Evolutionary conservation across 2,797 vertebrate genomes (phyloP).

Genomic region (Ptychobarbus kaznakovi): DNA sequence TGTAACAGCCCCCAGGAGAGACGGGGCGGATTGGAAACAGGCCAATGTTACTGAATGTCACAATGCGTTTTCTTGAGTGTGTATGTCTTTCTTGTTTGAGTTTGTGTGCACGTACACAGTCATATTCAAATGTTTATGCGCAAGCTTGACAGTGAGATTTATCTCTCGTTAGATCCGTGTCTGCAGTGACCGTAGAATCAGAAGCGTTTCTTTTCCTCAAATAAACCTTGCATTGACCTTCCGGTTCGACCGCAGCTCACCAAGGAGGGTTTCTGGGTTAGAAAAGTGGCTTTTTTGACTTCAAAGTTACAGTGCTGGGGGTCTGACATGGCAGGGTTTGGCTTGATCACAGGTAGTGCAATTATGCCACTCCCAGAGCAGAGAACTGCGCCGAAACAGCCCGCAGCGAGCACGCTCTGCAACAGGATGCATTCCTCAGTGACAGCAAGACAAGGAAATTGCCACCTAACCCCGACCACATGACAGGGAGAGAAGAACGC

Average conservation of each 20-base stretch:
- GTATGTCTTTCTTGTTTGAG: conserved; percentile 10
- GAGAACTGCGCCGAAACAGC: conserved; percentile 53
- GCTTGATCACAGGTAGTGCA: conserved; percentile 51
- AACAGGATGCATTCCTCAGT: conserved; percentile 57
- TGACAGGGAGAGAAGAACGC: conserved; percentile 37
- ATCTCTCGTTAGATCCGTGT: not conserved
- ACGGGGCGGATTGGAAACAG: not conserved
- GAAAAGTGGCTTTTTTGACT: conserved; percentile 18
- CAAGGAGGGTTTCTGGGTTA: not conserved
- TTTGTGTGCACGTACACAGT: conserved; percentile 3
- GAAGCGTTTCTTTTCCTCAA: not conserved
- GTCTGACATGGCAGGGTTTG: conserved; percentile 38
- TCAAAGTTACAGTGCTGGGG: conserved; percentile 23
- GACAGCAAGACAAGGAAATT: conserved; percentile 59
- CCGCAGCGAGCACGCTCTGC: conserved; percentile 35
- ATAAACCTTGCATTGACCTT: conserved; percentile 18
- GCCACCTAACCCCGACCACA: conserved; percentile 56
- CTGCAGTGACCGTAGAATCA: not conserved
- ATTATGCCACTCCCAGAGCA: conserved; percentile 54
- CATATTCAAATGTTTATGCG: not conserved
- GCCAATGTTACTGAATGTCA: conserved; percentile 34
- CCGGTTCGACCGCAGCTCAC: not conserved
- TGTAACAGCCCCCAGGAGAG: conserved; percentile 21
- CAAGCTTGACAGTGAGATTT: conserved; percentile 5
- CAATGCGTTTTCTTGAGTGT: conserved; percentile 5